A percentile compares a stretch with the other conserved stretches of the same genome.
Evolutionary conservation across 2,797 vertebrate genomes (phyloP).

Genomic region (Danio tinwini): DNA sequence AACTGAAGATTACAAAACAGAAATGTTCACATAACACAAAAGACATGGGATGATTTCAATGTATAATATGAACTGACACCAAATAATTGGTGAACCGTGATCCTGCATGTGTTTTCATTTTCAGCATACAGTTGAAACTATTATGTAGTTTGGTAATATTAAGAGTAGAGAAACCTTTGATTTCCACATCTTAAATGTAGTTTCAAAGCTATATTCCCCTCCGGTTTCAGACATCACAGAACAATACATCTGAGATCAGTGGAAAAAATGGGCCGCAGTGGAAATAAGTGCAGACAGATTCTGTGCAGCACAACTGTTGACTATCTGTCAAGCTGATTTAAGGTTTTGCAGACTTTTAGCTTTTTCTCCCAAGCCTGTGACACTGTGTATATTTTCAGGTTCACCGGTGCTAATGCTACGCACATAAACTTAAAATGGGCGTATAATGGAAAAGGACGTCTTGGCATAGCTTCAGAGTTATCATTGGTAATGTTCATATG

Average conservation of each 20-base stretch:
- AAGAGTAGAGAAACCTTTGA: constrained; percentile 29
- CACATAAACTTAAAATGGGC: constrained; percentile 10
- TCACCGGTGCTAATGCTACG: constrained; percentile 6
- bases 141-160: constrained; percentile 50
- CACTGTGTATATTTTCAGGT: constrained; percentile 23
- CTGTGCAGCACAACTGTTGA: background rate
- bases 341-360: constrained; percentile 3
- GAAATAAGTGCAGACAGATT: constrained; percentile 15
- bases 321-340: constrained; percentile 30
- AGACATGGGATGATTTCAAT: background rate
- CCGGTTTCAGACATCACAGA: constrained; percentile 25
- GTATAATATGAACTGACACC: background rate
- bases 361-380: background rate
- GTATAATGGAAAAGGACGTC: constrained; percentile 1
- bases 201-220: constrained; percentile 31
- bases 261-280: background rate
- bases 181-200: constrained; percentile 30
- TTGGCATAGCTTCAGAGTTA: constrained; percentile 21
- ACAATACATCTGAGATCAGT: constrained; percentile 17
- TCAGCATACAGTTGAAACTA: constrained; percentile 48
- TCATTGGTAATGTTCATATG: constrained; percentile 10
- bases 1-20: background rate
- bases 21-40: constrained; percentile 6
- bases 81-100: constrained; percentile 21
- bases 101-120: constrained; percentile 59